These are phyloP conservation scores for Poeciliopsis turneri DNA, from an alignment of 2,797 vertebrate species.

Conservation along the genomic window DNA sequence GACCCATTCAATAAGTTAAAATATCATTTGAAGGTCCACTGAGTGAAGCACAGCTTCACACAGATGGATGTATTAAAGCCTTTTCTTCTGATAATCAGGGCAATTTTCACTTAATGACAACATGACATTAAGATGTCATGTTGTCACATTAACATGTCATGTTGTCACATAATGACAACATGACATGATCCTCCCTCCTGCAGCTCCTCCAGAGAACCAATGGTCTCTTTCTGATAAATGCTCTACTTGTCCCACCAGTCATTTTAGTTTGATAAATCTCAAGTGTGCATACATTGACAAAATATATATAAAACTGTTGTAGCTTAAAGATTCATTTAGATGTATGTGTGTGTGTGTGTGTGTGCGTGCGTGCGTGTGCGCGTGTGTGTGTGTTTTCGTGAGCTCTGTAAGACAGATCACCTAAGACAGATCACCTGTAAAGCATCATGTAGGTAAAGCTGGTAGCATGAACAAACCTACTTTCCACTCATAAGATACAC, in stretches of 20 bases:
- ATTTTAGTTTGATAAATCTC: not conserved
- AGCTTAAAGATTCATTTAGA: not conserved
- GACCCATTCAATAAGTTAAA: no score
- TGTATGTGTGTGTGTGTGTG: not conserved
- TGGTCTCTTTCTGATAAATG: not conserved
- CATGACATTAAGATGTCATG: no score
- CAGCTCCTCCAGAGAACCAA: not conserved
- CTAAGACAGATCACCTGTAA: not conserved
- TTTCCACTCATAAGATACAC: not conserved
- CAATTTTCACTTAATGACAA: no score
- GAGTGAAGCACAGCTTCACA: no score
- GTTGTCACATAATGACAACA: no score
- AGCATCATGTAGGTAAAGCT: not conserved
- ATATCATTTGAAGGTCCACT: no score
- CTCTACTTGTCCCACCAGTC: not conserved
- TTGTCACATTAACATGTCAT: no score
- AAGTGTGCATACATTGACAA: not conserved
- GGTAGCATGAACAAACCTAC: not conserved
- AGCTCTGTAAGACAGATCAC: not conserved
- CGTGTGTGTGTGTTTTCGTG: not conserved
- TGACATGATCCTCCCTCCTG: not conserved
- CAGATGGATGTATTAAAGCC: no score
- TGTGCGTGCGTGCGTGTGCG: no score
- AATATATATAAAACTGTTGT: no score
- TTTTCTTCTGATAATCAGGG: no score